phyloP scores from a whole-genome alignment of 2,113 vertebrate species.

The Gorsachius goisagi region DNA sequence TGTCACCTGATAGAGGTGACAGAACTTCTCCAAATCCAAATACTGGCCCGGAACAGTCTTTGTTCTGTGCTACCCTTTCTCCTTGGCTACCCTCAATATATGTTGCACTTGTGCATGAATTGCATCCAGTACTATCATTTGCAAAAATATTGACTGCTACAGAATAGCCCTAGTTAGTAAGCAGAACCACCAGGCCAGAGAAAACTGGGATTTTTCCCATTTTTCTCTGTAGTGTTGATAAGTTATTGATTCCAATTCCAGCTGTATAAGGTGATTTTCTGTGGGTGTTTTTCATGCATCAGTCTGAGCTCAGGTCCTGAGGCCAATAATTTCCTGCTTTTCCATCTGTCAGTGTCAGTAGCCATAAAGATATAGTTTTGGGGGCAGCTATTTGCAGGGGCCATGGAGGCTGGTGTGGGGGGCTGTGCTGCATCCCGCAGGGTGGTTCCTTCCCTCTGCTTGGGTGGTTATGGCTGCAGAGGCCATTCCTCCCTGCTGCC shows the following conservation, averaged over 20 bases:
- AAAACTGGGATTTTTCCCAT: background rate
- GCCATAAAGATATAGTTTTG: background rate
- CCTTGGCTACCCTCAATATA: background rate
- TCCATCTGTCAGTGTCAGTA: background rate
- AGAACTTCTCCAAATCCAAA: background rate
- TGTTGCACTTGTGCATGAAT: background rate
- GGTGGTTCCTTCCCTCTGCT: background rate
- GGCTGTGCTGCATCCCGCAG: rapidly evolving
- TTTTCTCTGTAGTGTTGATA: constrained; percentile 6
- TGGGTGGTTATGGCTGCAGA: background rate
- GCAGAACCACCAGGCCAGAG: background rate
- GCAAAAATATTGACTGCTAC: background rate
- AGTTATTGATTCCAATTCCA: background rate
- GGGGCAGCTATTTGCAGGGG: background rate
- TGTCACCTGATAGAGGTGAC: background rate
- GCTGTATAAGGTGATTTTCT: background rate
- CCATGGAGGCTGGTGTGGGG: background rate
- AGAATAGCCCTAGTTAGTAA: background rate
- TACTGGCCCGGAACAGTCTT: background rate
- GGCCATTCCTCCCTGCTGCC: background rate
- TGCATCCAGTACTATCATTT: background rate
- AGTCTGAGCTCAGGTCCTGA: background rate
- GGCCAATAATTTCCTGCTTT: background rate
- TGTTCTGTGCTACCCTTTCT: background rate
- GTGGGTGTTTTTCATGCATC: background rate